Percentiles rank a stretch among this genome's conserved stretches.
Evolutionary conservation across 2,797 vertebrate species (phyloP).

Genomic region (Heterohyrax brucei): DNA sequence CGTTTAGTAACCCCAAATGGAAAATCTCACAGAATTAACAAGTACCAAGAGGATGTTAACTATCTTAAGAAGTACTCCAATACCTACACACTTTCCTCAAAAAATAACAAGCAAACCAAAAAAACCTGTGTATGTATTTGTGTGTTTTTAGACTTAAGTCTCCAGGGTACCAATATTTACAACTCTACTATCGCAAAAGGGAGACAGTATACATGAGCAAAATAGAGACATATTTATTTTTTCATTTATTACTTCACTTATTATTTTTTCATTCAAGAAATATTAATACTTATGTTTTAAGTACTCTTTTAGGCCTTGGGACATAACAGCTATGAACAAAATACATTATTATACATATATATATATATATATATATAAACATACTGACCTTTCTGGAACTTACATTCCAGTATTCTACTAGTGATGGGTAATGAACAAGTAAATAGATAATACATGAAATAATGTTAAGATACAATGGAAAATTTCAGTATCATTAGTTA

Average conservation of each 20-base stretch:
- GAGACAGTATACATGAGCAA: not conserved
- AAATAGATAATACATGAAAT: not conserved
- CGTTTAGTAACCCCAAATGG: not conserved
- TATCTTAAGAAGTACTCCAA: not conserved
- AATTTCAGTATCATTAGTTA: too few species aligned
- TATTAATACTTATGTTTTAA: not conserved
- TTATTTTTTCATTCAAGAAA: not conserved
- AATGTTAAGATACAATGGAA: not conserved
- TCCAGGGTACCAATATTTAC: not conserved
- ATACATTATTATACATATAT: not conserved
- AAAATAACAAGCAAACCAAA: not conserved
- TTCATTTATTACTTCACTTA: not conserved
- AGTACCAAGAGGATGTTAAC: not conserved
- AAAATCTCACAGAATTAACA: conserved; percentile 39
- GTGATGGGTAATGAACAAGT: not conserved
- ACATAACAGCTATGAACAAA: not conserved
- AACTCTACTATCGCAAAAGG: not conserved
- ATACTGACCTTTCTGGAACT: not conserved
- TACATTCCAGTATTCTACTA: conserved; percentile 10
- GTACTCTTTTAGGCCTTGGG: not conserved
- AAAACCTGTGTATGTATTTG: not conserved
- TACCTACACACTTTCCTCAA: not conserved
- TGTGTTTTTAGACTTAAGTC: not conserved
- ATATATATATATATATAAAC: not conserved
- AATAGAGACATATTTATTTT: not conserved